A percentile compares a stretch with the other conserved stretches of the same genome.
Evolutionary conservation across 2,113 vertebrate genomes (phyloP).

Genomic region (Microcebus murinus): DNA sequence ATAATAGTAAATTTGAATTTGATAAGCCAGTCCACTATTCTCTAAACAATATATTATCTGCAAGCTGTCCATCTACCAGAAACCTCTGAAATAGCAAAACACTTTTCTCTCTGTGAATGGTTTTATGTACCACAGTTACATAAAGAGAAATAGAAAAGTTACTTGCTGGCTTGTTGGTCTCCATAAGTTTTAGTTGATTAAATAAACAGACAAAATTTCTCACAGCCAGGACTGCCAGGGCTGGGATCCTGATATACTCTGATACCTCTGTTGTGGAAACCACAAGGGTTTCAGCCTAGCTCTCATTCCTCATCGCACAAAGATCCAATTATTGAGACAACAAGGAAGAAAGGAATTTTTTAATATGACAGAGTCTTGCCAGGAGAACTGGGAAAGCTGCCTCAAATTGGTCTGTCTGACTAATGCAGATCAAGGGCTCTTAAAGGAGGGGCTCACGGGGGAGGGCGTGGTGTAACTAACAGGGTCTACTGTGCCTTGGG

Average conservation of each 20-base stretch:
- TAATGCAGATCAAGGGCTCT: too few species aligned
- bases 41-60: neutral
- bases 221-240: neutral
- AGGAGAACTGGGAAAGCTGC: too few species aligned
- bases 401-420: too few species aligned
- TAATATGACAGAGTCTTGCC: too few species aligned
- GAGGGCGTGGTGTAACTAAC: too few species aligned
- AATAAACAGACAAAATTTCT: neutral
- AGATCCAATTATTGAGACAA: too few species aligned
- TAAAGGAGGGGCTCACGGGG: too few species aligned
- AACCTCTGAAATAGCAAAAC: conserved; percentile 28
- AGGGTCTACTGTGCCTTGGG: too few species aligned
- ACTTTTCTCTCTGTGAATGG: neutral
- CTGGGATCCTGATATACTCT: neutral
- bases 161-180: neutral
- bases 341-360: too few species aligned
- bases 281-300: too few species aligned
- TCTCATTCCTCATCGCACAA: too few species aligned
- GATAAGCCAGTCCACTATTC: neutral
- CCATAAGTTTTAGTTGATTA: neutral
- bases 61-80: neutral
- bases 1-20: conserved; percentile 27
- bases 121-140: neutral
- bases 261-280: neutral
- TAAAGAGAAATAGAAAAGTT: conserved; percentile 8